A percentile compares a stretch with the other conserved stretches of the same genome.
Conservation (phyloP, 2,888 invertebrate genomes). For the Philereme transversata region DNA sequence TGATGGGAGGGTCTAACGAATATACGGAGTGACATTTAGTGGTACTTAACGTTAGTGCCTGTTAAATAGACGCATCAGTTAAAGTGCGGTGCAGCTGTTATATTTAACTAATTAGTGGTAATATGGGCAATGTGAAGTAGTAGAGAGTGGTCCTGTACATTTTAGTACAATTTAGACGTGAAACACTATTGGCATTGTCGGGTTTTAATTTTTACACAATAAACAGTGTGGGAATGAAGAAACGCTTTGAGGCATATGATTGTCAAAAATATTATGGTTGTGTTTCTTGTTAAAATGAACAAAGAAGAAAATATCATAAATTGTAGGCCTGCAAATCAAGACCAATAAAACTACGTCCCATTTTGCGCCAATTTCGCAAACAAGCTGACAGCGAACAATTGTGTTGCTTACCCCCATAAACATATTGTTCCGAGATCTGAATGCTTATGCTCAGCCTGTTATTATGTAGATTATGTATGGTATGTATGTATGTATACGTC, state of each 20-base stretch:
- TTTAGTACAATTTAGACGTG: constrained; percentile 8
- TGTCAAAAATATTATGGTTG: too few relatives aligned
- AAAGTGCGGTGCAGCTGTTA: constrained; percentile 69
- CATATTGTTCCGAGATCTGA: constrained; percentile 57
- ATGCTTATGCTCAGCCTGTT: constrained; percentile 51
- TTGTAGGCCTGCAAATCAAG: not conserved
- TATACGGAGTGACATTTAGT: constrained; percentile 76
- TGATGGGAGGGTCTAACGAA: constrained; percentile 61
- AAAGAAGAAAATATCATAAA: too few relatives aligned
- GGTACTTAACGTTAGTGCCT: constrained; percentile 68
- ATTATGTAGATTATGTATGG: constrained; percentile 43
- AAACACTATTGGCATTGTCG: constrained; percentile 1
- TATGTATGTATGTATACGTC: constrained; percentile 42
- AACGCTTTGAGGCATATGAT: too few relatives aligned
- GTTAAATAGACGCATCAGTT: constrained; percentile 72
- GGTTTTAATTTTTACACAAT: constrained; percentile 4
- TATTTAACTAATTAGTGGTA: constrained; percentile 71
- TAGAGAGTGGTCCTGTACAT: constrained; percentile 17
- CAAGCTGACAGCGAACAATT: constrained; percentile 24
- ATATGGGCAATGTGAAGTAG: constrained; percentile 28
- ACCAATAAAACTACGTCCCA: not conserved
- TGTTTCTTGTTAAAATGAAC: too few relatives aligned
- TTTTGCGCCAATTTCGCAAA: constrained; percentile 15
- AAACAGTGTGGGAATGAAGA: constrained; percentile 1
- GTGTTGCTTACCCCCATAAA: constrained; percentile 48